Percentiles rank a stretch among this genome's conserved stretches.
Evolutionary conservation across 2,888 invertebrate species (phyloP).

Genomic region (Amaurobius ferox): DNA sequence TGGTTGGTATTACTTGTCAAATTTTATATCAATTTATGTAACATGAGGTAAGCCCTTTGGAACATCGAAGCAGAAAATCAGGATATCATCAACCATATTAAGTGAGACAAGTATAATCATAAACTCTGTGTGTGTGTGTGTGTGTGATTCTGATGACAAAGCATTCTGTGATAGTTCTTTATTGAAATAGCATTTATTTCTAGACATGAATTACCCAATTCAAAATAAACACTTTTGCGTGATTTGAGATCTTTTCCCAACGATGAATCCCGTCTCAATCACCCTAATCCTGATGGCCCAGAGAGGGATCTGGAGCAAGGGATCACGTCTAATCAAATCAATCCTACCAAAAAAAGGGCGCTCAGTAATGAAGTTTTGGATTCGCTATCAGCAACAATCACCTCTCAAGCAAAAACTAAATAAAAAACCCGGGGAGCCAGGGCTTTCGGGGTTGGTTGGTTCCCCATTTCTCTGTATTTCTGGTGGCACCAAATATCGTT

Average conservation of each 20-base stretch:
- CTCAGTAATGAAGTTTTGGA: conserved; percentile 9
- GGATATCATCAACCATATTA: too few relatives aligned
- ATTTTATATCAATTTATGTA: too few relatives aligned
- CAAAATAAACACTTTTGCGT: too few relatives aligned
- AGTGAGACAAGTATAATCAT: too few relatives aligned
- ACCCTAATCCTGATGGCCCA: not conserved
- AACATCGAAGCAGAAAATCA: too few relatives aligned
- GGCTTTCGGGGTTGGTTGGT: not conserved
- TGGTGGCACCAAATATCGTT: conserved; percentile 31
- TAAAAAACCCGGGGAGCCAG: not conserved
- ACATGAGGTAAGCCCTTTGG: too few relatives aligned
- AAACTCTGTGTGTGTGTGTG: too few relatives aligned
- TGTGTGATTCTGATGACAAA: too few relatives aligned
- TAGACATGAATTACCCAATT: too few relatives aligned
- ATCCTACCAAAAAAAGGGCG: not conserved
- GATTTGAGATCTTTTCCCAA: not conserved
- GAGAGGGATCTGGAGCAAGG: not conserved
- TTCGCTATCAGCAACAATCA: conserved; percentile 3
- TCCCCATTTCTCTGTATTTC: not conserved
- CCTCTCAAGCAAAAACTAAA: not conserved
- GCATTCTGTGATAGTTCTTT: too few relatives aligned
- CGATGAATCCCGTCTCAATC: not conserved
- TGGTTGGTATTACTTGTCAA: too few relatives aligned
- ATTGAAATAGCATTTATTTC: too few relatives aligned
- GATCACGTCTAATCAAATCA: not conserved